phyloP scores from a whole-genome alignment of 2,888 invertebrate species.

The Amiota mariae region DNA sequence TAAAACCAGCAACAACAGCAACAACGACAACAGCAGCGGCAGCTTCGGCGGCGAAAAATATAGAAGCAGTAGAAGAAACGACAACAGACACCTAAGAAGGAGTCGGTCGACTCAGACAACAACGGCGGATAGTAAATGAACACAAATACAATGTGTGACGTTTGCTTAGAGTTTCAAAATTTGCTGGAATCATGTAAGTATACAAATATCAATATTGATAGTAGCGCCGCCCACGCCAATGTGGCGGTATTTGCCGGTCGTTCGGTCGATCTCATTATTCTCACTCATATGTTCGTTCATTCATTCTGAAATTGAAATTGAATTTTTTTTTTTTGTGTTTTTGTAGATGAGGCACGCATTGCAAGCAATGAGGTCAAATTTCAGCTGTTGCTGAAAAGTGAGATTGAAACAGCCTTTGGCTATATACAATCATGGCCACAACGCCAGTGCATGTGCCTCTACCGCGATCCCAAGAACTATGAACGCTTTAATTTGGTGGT shows the following conservation, averaged over 20 bases:
- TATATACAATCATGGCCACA: conserved; percentile 93
- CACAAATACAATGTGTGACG: conserved; percentile 86
- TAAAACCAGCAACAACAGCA: conserved; percentile 46
- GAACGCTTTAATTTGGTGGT: conserved; percentile 92
- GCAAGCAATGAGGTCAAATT: conserved; percentile 83
- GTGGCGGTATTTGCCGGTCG: conserved; percentile 46
- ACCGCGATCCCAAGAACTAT: conserved; percentile 92
- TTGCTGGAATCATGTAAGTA: conserved; percentile 89
- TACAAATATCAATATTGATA: conserved; percentile 10
- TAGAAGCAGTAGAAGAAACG: conserved; percentile 31
- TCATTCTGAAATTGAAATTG: conserved; percentile 1
- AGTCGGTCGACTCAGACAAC: conserved; percentile 40
- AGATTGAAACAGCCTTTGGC: conserved; percentile 87
- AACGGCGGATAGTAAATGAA: conserved; percentile 38
- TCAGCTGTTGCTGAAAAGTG: conserved; percentile 82
- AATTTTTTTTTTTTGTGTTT: conserved; percentile 19
- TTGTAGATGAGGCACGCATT: conserved; percentile 84
- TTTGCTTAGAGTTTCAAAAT: conserved; percentile 94
- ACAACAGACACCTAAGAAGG: conserved; percentile 33
- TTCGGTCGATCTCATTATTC: neutral
- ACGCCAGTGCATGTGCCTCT: conserved; percentile 96
- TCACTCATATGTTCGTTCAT: neutral
- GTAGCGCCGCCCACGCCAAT: conserved; percentile 21
- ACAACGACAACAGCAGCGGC: conserved; percentile 45
- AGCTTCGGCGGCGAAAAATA: conserved; percentile 35